Base-by-base conservation (phyloP, 2,113 vertebrate species). In the Corythornis vintsioides region DNA sequence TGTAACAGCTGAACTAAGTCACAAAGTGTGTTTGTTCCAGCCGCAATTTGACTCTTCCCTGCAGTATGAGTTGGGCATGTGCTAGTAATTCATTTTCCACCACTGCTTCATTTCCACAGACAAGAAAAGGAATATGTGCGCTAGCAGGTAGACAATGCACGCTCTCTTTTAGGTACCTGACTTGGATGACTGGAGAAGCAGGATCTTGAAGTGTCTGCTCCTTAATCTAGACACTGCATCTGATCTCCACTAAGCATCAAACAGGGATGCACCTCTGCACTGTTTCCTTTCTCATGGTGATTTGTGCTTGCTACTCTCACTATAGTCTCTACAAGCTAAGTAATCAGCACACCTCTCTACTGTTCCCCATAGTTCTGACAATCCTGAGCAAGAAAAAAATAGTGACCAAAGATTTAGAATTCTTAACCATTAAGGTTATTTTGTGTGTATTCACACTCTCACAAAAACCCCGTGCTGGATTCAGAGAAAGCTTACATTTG, bases 111-210 rank as follows among this genome's bases (percentile, higher is more conserved):
- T 81, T 77, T 87, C 56, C 56, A 66, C 3, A 26, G 60, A 25
- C 15, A 81, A 50, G 56, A 74, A 87, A 67, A 74, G 60, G 22
- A 91, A 19, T 24, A 35, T 7, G 22, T 4, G 3, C 1, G 6
- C 35, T 26, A 73, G 69, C 35, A 91, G 42, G 22, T 3, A 84
- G 59, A 64, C 29, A 48, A 24, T 73, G 17, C 56, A 70, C 31
- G 3, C 40, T 65, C 48, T 75, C 3, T 11, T 85, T 78, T 19
- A 67, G 53, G 57, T 67, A 64, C 28, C 53, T 84, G 60, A 74
- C 70, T 55, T 53, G 45, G 65, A 87, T 57, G 65, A 74, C 78
- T 77, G 78, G 70, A 81, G 94, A 84, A 87, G 85, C 82, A 84
- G 70, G 52, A 94, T 78, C 47, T 16, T 42, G 40, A 60, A 81